Conservation (phyloP, 2,888 invertebrate genomes). For the Tetheella fluctuosa region DNA sequence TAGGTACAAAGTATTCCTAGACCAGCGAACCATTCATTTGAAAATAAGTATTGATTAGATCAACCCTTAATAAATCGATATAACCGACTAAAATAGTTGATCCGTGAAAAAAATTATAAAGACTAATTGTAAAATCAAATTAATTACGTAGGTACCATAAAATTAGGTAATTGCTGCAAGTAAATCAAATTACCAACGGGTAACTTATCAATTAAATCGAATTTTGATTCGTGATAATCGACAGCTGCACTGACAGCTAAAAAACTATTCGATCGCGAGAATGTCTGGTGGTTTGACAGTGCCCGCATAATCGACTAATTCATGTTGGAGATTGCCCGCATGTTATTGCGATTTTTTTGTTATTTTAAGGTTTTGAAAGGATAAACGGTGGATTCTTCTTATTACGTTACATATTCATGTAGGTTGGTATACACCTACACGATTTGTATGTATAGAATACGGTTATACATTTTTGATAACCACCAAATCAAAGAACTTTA, state of each 20-base stretch:
- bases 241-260: background rate
- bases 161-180: background rate
- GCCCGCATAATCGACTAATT: conserved; percentile 11
- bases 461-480: background rate
- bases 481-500: too few relatives aligned
- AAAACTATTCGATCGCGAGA: background rate
- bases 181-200: background rate
- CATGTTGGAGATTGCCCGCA: conserved; percentile 9
- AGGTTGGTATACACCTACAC: background rate
- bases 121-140: too few relatives aligned
- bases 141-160: too few relatives aligned
- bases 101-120: too few relatives aligned
- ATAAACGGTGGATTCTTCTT: background rate
- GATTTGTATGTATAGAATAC: background rate
- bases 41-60: too few relatives aligned
- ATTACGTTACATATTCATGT: background rate
- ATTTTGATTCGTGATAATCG: background rate
- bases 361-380: background rate
- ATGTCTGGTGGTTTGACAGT: conserved; percentile 5
- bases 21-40: too few relatives aligned
- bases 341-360: background rate
- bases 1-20: background rate
- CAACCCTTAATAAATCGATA: too few relatives aligned
- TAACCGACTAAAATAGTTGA: too few relatives aligned
- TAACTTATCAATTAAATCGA: background rate